phyloP scores from a whole-genome alignment of 2,888 invertebrate species.

The Melieria picta region DNA sequence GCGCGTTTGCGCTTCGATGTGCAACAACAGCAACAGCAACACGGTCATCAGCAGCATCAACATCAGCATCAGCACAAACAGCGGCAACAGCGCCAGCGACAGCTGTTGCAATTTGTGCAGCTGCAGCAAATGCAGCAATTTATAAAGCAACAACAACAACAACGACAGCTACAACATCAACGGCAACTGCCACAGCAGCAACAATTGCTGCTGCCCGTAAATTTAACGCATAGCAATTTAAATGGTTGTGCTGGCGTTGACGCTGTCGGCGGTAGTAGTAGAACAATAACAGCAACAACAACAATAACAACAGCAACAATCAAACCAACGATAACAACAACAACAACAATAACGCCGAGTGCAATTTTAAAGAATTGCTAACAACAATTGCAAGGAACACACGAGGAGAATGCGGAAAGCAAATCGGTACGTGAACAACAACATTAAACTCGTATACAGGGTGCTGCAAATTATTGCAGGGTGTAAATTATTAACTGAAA shows the following conservation, averaged over 20 bases:
- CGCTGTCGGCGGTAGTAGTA: background rate
- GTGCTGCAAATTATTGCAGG: background rate
- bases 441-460: no score
- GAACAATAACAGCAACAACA: slow-evolving; percentile 25
- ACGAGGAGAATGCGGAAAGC: slow-evolving; percentile 31
- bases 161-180: slow-evolving; percentile 43
- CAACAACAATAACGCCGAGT: slow-evolving; percentile 14
- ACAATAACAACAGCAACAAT: slow-evolving; percentile 20
- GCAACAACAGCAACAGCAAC: slow-evolving; percentile 39
- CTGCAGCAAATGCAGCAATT: slow-evolving; percentile 43
- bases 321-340: background rate
- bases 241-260: slow-evolving; percentile 6
- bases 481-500: background rate
- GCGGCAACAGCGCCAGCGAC: slow-evolving; percentile 26
- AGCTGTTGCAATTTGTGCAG: slow-evolving; percentile 41
- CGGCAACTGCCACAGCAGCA: slow-evolving; percentile 18
- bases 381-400: slow-evolving; percentile 42
- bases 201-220: slow-evolving; percentile 15
- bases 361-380: slow-evolving; percentile 26
- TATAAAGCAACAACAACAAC: slow-evolving; percentile 37
- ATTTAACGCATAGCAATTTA: slow-evolving; percentile 21
- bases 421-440: slow-evolving; percentile 16
- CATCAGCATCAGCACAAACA: slow-evolving; percentile 34
- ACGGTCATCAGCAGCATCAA: slow-evolving; percentile 14
- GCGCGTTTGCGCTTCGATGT: slow-evolving; percentile 34